Conservation (phyloP, 1,140 invertebrate genomes). For the Chlorops oryzae region DNA sequence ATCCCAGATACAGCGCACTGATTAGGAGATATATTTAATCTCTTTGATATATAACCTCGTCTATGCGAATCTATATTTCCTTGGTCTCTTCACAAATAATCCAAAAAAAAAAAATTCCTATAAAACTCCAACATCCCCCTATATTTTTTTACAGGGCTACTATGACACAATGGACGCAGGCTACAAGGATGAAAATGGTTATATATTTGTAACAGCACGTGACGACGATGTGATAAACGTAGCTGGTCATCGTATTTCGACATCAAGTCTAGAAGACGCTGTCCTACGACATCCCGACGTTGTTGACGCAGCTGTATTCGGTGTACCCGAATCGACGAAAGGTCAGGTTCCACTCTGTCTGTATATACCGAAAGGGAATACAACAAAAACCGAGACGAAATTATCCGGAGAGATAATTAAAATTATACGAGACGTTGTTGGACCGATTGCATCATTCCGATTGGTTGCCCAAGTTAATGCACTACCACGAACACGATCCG, state of each 20-base stretch:
- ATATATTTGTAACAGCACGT: slow-evolving; percentile 80
- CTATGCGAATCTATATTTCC: no score
- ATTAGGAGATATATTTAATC: no score
- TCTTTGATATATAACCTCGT: no score
- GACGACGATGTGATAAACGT: slow-evolving; percentile 97
- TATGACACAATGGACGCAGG: slow-evolving; percentile 96
- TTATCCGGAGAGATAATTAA: slow-evolving; percentile 62
- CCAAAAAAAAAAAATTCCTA: no score
- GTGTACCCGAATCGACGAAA: slow-evolving; percentile 81
- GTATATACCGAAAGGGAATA: slow-evolving; percentile 62
- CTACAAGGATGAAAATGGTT: slow-evolving; percentile 74
- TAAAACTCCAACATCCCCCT: no score
- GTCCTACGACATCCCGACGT: slow-evolving; percentile 75
- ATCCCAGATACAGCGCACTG: no score
- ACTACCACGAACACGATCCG: slow-evolving; percentile 71
- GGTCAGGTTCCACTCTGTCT: slow-evolving; percentile 84
- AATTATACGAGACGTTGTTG: slow-evolving; percentile 72
- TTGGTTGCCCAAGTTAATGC: slow-evolving; percentile 67
- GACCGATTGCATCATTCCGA: slow-evolving; percentile 83
- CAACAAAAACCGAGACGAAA: slow-evolving; percentile 54
- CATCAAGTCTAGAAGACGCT: slow-evolving; percentile 82
- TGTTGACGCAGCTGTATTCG: slow-evolving; percentile 79
- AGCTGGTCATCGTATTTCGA: slow-evolving; percentile 83
- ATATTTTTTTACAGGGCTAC: slow-evolving; percentile 80
- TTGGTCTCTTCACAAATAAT: no score